phyloP scores from a whole-genome alignment of 2,797 vertebrate genomes.

The Balearica regulorum region DNA sequence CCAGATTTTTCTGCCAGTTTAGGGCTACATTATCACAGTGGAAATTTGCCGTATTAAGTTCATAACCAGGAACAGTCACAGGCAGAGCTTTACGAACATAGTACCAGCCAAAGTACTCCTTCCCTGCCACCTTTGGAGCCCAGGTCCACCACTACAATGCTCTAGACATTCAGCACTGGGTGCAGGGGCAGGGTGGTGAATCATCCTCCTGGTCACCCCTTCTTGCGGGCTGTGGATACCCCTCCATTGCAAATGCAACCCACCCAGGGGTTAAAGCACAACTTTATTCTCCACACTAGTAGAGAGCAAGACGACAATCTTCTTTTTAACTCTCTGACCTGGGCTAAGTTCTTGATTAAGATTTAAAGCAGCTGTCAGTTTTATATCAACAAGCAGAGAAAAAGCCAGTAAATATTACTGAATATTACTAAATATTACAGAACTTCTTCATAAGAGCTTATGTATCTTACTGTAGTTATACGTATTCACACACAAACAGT shows the following conservation, averaged over 20 bases:
- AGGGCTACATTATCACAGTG: not conserved
- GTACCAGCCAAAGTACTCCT: not conserved
- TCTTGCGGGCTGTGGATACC: fast-evolving
- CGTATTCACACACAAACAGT: not conserved
- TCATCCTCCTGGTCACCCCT: not conserved
- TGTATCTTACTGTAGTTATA: not conserved
- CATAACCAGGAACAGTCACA: not conserved
- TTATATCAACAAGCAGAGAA: not conserved
- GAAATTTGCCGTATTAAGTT: not conserved
- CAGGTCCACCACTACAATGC: fast-evolving
- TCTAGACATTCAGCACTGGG: not conserved
- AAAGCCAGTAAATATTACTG: not conserved
- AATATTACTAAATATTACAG: no score
- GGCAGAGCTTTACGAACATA: not conserved
- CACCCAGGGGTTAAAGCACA: not conserved
- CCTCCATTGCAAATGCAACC: not conserved
- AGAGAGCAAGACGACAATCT: not conserved
- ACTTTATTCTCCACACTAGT: not conserved
- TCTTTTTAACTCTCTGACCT: not conserved
- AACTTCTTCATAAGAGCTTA: not conserved
- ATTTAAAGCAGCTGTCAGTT: not conserved
- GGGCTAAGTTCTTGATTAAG: not conserved
- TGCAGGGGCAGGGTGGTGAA: not conserved
- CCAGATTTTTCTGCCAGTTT: not conserved
- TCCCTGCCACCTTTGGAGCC: not conserved